These are phyloP conservation scores for Todus mexicanus DNA, from an alignment of 2,797 vertebrate genomes.

Conservation along the genomic window DNA sequence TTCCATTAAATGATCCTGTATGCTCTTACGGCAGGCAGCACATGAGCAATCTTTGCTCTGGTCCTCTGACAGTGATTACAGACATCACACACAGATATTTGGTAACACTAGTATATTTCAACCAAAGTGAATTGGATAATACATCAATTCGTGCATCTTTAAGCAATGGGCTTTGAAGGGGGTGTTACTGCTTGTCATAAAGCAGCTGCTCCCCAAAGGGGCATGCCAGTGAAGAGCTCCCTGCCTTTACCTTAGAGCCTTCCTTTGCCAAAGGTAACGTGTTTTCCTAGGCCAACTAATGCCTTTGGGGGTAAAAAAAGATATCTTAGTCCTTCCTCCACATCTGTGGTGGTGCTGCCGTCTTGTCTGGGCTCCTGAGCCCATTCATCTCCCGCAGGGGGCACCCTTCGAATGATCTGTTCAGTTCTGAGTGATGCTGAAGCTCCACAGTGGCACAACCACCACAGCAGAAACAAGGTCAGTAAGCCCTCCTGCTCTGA, in stretches of 20 bases:
- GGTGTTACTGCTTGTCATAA: not conserved
- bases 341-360: no score
- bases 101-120: not conserved
- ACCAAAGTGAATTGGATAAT: not conserved
- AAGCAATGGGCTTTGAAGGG: not conserved
- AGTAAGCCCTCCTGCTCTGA: not conserved
- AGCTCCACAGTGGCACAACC: rapidly evolving
- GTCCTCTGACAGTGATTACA: not conserved
- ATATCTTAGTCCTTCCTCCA: not conserved
- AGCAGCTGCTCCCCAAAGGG: not conserved
- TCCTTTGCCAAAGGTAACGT: not conserved
- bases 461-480: not conserved
- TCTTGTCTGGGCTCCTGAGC: not conserved
- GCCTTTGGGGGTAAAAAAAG: not conserved
- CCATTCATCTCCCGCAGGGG: not conserved
- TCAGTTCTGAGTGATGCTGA: not conserved
- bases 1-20: not conserved
- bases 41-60: not conserved
- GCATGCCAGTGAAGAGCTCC: rapidly evolving
- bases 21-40: not conserved
- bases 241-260: not conserved
- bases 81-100: not conserved
- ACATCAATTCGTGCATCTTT: not conserved
- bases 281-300: not conserved
- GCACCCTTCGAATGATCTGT: not conserved